Base-by-base conservation (phyloP, 2,113 vertebrate species). In the Chloropsis hardwickii region DNA sequence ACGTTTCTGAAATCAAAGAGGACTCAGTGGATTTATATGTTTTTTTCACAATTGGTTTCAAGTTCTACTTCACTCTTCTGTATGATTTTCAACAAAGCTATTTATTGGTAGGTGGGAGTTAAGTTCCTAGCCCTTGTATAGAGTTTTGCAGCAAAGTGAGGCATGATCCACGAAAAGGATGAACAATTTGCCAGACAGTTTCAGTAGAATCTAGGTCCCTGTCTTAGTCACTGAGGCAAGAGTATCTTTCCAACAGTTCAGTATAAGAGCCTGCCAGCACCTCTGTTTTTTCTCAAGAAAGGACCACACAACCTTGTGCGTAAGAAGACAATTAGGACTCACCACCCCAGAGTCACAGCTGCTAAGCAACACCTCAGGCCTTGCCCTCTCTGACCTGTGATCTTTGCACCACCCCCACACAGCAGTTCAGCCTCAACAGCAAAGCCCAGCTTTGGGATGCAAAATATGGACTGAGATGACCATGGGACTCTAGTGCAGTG, bases 21-120 rank as follows among this genome's bases (percentile, higher is more conserved):
- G 20, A 88, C 29, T 27, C 17, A 3, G 6, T 45, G 23, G 25
- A 29, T 21, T 65, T 45, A 9, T 0, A 2, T 8, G 1, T 28
- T 48, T 54, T 37, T 74, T 56, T 69, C n/a, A 29, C 12, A 66
- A 6, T 0, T 13, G 2, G 3, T 66, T 88, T 67, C 7, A 64
- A 64, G 28, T n/a, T 67, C 21, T 61, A 4, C 12, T 85, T 90
- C 14, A 56, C 44, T 81, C 3, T 11, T 44, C 13, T 12, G 1
- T 42, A 28, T 19, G 53, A n/a, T 44, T 90, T 81, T 72, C 42
- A 85, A 50, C 8, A 44, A 35, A 69, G 31, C 37, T 37, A 53
- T 12, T 8, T 67, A 5, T 31, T 69, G 35, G 39, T 53, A 77
- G 4, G 5, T 45, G 20, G 73, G 29, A 64, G 7, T 60, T 61